Base-by-base conservation (phyloP, 2,888 invertebrate genomes). In the Drosophila picticornis region DNA sequence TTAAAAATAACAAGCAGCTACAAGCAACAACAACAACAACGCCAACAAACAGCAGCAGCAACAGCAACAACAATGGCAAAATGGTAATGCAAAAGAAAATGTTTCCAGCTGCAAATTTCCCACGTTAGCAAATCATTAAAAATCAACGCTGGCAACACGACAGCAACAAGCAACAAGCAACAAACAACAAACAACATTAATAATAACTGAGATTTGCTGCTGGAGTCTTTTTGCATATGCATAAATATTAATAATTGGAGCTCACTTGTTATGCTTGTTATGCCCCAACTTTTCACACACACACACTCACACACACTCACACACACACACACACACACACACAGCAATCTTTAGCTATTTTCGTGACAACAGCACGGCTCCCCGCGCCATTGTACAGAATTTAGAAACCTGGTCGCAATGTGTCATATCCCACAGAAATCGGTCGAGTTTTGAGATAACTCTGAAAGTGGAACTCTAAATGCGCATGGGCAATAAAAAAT, bases 71-170 rank as follows among this genome's bases (percentile, higher is more conserved):
- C 77, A 83, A 81, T 75, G 78, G 70, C 57, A 84, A 87, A 77
- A 80, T 86, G 73, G 50, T 77, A 83, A 86, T 83, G 73, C 71
- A 72, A 76, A 67, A 69, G 73, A 80, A 79, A 76, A 81, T 80
- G 80, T 67, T 72, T 72, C 59, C 27, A 72, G 67, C 38, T 31
- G 19, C 52, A 68, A 73, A 81, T 85, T 86, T 86, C 85, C 88
- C 85, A 86, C 85, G 88, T 86, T 86, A 88, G 83, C 74, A 69
- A 85, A 83, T 86, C 86, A 88, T 83, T 85, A 86, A 84, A 86
- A 84, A 75, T 72, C 81, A 81, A 81, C 83, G 58, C 60, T 73
- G 65, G 43, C 67, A 62, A 46, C 46, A 51, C 77, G 74, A 65
- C 68, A 75, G 55, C 69, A 57, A 46, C 50, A 58, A 56, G 31